Evolutionary conservation across 2,888 invertebrate genomes (phyloP).

Genomic region (Fabriciana adippe): DNA sequence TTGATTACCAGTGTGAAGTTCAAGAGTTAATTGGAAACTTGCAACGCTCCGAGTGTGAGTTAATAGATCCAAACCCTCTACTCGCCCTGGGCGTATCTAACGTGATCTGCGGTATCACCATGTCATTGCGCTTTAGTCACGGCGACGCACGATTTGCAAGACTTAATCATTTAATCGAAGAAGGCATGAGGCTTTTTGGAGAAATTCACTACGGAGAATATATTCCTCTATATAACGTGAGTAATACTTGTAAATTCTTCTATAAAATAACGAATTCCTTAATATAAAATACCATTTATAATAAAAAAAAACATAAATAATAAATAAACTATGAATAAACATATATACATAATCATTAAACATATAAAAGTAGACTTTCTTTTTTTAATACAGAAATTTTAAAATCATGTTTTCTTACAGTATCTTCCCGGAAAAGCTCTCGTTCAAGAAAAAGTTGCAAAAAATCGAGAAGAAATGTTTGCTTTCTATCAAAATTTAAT

Average conservation of each 20-base stretch:
- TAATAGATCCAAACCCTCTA: constrained; percentile 88
- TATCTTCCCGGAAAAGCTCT: constrained; percentile 84
- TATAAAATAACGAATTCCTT: no score
- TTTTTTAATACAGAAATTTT: not conserved
- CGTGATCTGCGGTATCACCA: constrained; percentile 94
- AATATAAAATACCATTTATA: not conserved
- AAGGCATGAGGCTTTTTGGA: constrained; percentile 94
- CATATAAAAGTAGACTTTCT: not conserved
- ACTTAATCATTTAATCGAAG: constrained; percentile 93
- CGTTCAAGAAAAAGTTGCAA: constrained; percentile 83
- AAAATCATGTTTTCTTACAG: constrained; percentile 52
- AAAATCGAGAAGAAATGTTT: constrained; percentile 93
- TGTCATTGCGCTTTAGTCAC: constrained; percentile 92
- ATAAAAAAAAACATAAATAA: not conserved
- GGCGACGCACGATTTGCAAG: constrained; percentile 89
- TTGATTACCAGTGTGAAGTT: constrained; percentile 85
- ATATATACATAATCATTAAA: not conserved
- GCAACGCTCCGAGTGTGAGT: constrained; percentile 83
- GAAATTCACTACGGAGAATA: constrained; percentile 92
- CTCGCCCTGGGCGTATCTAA: constrained; percentile 93
- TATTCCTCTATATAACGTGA: constrained; percentile 87
- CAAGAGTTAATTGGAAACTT: constrained; percentile 87
- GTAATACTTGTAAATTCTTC: constrained; percentile 7
- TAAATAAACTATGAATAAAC: not conserved
- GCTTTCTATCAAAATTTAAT: constrained; percentile 92